Base-by-base conservation (phyloP, 2,888 invertebrate species). In the Fragum whitleyi region DNA sequence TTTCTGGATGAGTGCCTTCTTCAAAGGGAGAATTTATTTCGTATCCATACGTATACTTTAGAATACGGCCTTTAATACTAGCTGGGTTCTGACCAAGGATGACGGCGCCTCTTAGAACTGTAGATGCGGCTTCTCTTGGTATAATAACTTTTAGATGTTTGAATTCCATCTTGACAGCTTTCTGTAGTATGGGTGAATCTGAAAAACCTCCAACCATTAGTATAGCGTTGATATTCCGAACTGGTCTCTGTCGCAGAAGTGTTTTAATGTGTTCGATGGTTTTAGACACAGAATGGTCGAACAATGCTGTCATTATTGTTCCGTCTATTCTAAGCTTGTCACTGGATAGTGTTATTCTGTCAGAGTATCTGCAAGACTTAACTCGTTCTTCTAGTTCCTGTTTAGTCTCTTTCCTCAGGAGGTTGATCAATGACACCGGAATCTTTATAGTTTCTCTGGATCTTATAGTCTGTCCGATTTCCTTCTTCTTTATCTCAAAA, bases 401-500 rank as follows among this genome's bases (percentile, higher is more conserved):
- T 21, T 77, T 62, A n/a, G 32, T 61, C 36, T 39, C 29, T 0
- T 55, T 23, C 26, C 39, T 69, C 55, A 76, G 51, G 7, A 75
- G 36, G 6, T 68, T 28, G 7, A 11, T 36, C 21, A 70, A 47
- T 2, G 76, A 76, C 7, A 26, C 39, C 14, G 76, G 76, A 16
- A 76, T 47, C 28, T 23, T 70, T 59, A 76, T 51, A n/a, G 21
- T 42, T n/a, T 62, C 51, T 36, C 51, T 57, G 26, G 55, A 61
- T 14, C 42, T 53, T 5, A 0, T 61, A 21, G 32, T 59, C 7
- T 74, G 74, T 0, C 65, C 32, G 36, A 74, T 77, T 21, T 70
- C 47, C 53, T 74, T 47, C 59, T 86, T 86, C 23, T 75, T 59
- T 26, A 59, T 68, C 39, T 83, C 83, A 69, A 86, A 79, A 47